Evolutionary conservation across 1,140 invertebrate species (phyloP).

Genomic region (Metopolophium dirhodum): DNA sequence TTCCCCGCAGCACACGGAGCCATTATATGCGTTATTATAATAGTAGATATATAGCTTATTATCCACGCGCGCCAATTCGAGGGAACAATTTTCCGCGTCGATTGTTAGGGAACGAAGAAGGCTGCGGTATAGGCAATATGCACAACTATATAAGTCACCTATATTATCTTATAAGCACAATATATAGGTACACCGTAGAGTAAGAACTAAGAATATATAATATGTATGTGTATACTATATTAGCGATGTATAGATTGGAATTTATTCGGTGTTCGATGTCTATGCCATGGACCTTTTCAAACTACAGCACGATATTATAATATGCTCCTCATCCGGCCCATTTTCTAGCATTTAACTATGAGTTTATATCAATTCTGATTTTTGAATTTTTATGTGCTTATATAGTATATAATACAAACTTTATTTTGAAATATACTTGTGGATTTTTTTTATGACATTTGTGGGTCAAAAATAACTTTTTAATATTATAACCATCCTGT

Average conservation of each 20-base stretch:
- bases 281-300: background rate
- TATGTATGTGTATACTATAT: background rate
- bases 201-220: too few relatives aligned
- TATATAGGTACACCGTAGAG: background rate
- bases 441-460: too few relatives aligned
- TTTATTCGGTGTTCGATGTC: background rate
- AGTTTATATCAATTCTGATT: background rate
- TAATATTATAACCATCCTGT: too few relatives aligned
- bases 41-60: background rate
- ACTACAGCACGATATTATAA: background rate
- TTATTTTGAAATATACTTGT: background rate
- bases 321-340: too few relatives aligned
- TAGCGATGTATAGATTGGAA: background rate
- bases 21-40: background rate
- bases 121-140: background rate
- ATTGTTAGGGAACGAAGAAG: background rate
- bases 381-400: background rate
- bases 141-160: background rate
- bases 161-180: background rate
- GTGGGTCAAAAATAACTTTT: too few relatives aligned
- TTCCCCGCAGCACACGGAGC: background rate
- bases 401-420: too few relatives aligned
- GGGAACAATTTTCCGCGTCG: background rate
- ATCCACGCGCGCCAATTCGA: background rate
- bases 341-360: background rate